Percentiles rank a stretch among this genome's conserved stretches.
phyloP scores from a whole-genome alignment of 2,888 invertebrate species.

The Cryptus viduatorius region DNA sequence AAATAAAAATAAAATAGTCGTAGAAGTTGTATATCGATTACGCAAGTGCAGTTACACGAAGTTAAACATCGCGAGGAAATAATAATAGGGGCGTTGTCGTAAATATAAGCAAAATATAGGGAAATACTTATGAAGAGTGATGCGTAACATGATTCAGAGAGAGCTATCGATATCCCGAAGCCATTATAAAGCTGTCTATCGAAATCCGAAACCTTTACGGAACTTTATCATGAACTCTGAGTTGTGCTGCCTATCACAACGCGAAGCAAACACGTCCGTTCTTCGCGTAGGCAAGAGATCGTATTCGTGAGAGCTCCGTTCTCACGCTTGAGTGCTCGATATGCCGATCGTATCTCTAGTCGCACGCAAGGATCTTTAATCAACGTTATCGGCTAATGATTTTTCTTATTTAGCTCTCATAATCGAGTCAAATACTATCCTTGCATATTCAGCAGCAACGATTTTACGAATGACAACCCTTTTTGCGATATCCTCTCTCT shows the following conservation, averaged over 20 bases:
- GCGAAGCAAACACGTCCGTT: conserved; percentile 49
- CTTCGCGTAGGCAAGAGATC: conserved; percentile 13
- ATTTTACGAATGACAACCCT: too few relatives aligned
- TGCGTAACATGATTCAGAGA: conserved; percentile 71
- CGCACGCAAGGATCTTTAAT: conserved; percentile 28
- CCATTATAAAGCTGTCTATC: conserved; percentile 69
- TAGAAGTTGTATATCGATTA: conserved; percentile 25
- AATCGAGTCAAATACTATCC: too few relatives aligned
- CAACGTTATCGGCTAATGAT: conserved; percentile 22
- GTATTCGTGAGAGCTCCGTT: conserved; percentile 27
- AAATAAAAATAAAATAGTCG: not conserved
- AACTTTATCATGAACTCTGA: conserved; percentile 9
- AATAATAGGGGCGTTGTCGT: not conserved
- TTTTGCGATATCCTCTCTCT: not conserved
- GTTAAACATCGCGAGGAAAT: not conserved
- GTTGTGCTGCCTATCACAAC: conserved; percentile 47
- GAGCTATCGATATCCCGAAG: conserved; percentile 70
- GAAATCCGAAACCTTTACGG: conserved; percentile 64
- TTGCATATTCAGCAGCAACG: too few relatives aligned
- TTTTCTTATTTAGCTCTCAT: not conserved
- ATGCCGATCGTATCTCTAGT: conserved; percentile 47
- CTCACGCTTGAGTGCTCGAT: conserved; percentile 55
- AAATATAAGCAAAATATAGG: not conserved
- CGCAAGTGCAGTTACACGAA: not conserved
- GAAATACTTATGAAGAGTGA: not conserved